Base-by-base conservation (phyloP, 2,113 vertebrate species). In the Amazona vittata region DNA sequence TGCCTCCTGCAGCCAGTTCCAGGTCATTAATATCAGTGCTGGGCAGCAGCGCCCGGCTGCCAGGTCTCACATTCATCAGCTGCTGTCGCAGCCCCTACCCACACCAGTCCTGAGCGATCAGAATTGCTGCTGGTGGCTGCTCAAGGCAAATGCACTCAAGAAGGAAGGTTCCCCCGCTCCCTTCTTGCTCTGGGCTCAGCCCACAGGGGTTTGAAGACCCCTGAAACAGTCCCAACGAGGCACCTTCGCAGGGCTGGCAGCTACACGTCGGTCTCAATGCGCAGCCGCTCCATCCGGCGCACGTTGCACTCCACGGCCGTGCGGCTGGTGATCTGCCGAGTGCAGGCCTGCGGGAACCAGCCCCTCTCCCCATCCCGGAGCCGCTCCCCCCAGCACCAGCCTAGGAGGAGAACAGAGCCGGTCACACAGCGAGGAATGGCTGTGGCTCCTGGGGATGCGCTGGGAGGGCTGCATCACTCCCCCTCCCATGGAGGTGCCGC, bases 311-410 rank as follows among this genome's bases (percentile, higher is more conserved):
- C 98, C 41, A 99, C 99, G 0, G 98, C 98, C 0, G 84, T 50
- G 0, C 96, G 98, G 96, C 98, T 98, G 14, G 99, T 99, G 98
- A 99, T 99, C 93, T 95, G 96, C 26, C 95, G 98, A 43, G 98
- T 98, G 6, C 98, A 98, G 85, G 90, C 87, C 41, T 98, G 97
- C 1, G 99, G 99, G 80, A 99, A 99, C 99, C 99, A 99, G 89
- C 99, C 99, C 5, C 57, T 95, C 69, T 98, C 98, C 1, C 99
- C 99, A 0, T 99, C 99, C 8, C 99, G 94, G 75, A 99, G 98
- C 35, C 99, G 94, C 95, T 99, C 99, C 0, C 99, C 99, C 4
- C 98, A 98, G 63, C 97, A 98, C 99, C 99, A 99, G 31, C 98
- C 99, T 99, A 67, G 22, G 15, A 16, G 41, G 25, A 5, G 19